These are phyloP conservation scores for Melitaea athalia DNA, from an alignment of 2,888 invertebrate genomes.

Conservation along the genomic window DNA sequence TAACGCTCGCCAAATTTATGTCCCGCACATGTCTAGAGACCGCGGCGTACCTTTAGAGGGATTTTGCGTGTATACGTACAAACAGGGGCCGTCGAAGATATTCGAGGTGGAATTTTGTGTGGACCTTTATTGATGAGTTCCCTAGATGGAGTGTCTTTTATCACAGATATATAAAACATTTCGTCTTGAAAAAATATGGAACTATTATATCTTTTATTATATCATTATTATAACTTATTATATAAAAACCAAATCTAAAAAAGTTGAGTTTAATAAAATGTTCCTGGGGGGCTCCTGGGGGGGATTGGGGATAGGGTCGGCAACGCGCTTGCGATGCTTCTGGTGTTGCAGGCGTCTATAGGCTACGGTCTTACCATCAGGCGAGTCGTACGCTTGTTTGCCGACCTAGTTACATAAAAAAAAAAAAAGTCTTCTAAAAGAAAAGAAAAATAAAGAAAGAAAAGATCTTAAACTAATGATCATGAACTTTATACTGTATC, in stretches of 20 bases:
- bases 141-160: slow-evolving; percentile 33
- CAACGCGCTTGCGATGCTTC: too few relatives aligned
- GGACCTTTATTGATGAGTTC: slow-evolving; percentile 76
- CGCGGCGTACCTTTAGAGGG: slow-evolving; percentile 81
- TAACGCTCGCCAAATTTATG: slow-evolving; percentile 82
- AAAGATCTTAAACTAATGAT: slow-evolving; percentile 4
- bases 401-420: background rate
- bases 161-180: slow-evolving; percentile 2
- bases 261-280: background rate
- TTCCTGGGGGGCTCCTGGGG: too few relatives aligned
- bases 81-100: slow-evolving; percentile 71
- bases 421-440: background rate
- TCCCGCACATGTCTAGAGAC: slow-evolving; percentile 82
- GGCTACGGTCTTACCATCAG: too few relatives aligned
- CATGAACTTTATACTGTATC: slow-evolving; percentile 8
- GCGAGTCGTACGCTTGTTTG: too few relatives aligned
- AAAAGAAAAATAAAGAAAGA: background rate
- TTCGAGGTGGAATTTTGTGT: slow-evolving; percentile 73
- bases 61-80: slow-evolving; percentile 81
- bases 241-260: background rate
- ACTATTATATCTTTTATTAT: background rate
- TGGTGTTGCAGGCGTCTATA: too few relatives aligned
- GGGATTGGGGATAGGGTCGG: too few relatives aligned
- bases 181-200: slow-evolving; percentile 3
- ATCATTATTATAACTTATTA: background rate